Conservation (phyloP, 2,888 invertebrate genomes). For the Brachyopa scutellaris region DNA sequence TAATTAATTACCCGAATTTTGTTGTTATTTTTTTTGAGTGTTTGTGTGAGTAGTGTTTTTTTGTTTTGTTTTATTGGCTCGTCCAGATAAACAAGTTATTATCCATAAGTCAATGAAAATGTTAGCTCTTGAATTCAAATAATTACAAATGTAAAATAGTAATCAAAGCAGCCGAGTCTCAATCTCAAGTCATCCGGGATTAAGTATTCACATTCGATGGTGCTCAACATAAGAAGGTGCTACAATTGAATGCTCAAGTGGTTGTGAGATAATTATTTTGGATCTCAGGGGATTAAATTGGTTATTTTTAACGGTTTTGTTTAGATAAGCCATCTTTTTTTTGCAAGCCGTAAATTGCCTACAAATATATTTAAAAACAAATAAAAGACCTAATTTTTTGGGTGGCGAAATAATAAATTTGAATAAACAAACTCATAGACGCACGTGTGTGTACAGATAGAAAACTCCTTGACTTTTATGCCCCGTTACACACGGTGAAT, state of each 20-base stretch:
- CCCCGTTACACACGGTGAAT: not conserved
- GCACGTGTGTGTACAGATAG: not conserved
- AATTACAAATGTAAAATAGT: not conserved
- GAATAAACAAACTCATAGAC: not conserved
- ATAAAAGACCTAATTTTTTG: not conserved
- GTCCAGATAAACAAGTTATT: slow-evolving; percentile 1
- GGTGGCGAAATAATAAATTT: not conserved
- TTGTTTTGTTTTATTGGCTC: not conserved
- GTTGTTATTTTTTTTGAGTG: too few species aligned
- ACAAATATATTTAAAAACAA: not conserved
- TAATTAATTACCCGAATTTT: slow-evolving; percentile 1
- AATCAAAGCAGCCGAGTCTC: slow-evolving; percentile 3
- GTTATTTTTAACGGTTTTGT: slow-evolving; percentile 17
- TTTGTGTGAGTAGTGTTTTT: too few species aligned
- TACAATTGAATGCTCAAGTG: not conserved
- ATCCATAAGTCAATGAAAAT: not conserved
- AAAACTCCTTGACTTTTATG: slow-evolving; percentile 10
- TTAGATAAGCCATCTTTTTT: not conserved
- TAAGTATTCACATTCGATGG: slow-evolving; percentile 1
- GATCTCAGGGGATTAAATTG: slow-evolving; percentile 1
- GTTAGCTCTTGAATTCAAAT: not conserved
- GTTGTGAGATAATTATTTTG: not conserved
- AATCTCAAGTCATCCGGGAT: slow-evolving; percentile 3
- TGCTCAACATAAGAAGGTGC: not conserved
- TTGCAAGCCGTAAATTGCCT: not conserved